Evolutionary conservation across 2,888 invertebrate genomes (phyloP).

Genomic region (Augochlorella aurata): DNA sequence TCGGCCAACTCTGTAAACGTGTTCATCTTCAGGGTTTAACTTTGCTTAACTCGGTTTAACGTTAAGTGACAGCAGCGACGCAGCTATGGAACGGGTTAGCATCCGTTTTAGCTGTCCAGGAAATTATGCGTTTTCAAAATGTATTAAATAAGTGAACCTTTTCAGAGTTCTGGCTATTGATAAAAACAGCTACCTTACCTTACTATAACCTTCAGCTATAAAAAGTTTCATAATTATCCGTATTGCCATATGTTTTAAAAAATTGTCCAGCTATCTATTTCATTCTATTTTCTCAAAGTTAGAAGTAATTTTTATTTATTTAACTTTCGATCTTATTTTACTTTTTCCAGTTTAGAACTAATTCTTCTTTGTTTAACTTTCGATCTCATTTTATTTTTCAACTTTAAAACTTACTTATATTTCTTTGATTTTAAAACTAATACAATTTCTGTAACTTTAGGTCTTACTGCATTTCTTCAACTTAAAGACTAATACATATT

Average conservation of each 20-base stretch:
- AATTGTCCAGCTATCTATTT: neutral
- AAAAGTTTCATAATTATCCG: neutral
- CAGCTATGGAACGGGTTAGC: neutral
- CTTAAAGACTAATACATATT: too few species aligned
- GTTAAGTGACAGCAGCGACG: neutral
- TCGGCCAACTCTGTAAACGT: constrained; percentile 10
- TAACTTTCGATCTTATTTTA: too few species aligned
- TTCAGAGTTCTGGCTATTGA: neutral
- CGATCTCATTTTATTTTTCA: too few species aligned
- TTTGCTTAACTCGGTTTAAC: constrained; percentile 25
- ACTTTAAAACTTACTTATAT: too few species aligned
- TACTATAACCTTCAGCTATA: neutral
- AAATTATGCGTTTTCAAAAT: neutral
- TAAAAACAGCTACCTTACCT: neutral
- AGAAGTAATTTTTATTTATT: too few species aligned
- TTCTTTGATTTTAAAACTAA: too few species aligned
- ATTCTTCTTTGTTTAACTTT: too few species aligned
- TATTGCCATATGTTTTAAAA: too few species aligned
- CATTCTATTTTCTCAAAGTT: too few species aligned
- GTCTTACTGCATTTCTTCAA: too few species aligned
- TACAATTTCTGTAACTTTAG: too few species aligned
- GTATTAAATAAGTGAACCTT: neutral
- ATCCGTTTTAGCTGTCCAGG: neutral
- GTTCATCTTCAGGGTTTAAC: constrained; percentile 23
- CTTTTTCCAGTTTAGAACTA: too few species aligned